phyloP scores from a whole-genome alignment of 2,113 vertebrate genomes.

The Tautogolabrus adspersus region DNA sequence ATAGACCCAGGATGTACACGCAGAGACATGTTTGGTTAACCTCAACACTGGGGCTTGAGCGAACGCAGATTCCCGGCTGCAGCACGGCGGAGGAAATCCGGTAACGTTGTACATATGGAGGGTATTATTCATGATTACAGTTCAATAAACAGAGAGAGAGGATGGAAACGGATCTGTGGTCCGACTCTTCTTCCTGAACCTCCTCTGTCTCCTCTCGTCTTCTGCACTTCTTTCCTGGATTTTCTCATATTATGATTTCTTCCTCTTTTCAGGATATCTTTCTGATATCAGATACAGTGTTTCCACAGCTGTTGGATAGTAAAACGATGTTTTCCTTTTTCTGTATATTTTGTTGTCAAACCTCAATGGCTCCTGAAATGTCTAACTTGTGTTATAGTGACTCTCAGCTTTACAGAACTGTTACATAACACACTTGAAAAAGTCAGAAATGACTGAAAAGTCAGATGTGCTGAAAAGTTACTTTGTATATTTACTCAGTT shows the following conservation, averaged over 20 bases:
- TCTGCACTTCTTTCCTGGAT: not conserved
- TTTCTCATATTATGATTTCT: not conserved
- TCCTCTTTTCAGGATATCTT: not conserved
- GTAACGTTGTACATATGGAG: constrained; percentile 69
- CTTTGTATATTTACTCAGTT: too few species aligned
- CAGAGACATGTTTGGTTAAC: constrained; percentile 70
- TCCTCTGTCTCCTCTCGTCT: constrained; percentile 28
- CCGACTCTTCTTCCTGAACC: constrained; percentile 55
- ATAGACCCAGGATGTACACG: constrained; percentile 65
- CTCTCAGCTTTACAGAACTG: not conserved
- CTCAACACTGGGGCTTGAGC: constrained; percentile 56
- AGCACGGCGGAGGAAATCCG: constrained; percentile 69
- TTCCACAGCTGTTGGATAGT: not conserved
- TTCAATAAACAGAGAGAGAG: constrained; percentile 73
- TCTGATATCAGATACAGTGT: not conserved
- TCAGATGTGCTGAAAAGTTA: too few species aligned
- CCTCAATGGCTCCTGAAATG: not conserved
- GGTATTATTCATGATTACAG: constrained; percentile 76
- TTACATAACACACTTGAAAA: not conserved
- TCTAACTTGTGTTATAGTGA: not conserved
- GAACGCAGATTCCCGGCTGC: constrained; percentile 65
- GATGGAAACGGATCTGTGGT: constrained; percentile 64
- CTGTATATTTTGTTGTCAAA: not conserved
- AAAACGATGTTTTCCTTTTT: not conserved
- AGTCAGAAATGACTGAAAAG: too few species aligned